Evolutionary conservation across 2,113 vertebrate species (phyloP).

Genomic region (Vulpes ferrilata): DNA sequence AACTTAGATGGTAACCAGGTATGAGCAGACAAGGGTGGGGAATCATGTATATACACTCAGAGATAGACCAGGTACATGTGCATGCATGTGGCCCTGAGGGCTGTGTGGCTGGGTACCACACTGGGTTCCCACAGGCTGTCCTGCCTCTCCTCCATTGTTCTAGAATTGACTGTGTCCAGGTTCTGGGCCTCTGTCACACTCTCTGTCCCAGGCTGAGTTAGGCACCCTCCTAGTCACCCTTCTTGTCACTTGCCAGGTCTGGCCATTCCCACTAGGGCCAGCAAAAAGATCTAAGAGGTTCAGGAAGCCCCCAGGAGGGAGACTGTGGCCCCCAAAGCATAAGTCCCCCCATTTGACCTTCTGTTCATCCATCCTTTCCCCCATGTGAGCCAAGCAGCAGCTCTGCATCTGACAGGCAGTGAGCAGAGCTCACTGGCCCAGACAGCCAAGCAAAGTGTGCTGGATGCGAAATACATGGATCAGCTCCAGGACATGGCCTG

Average conservation of each 20-base stretch:
- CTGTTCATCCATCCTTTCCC: neutral
- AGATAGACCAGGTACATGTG: neutral
- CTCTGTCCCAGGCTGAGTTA: neutral
- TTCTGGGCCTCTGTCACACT: neutral
- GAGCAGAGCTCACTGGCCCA: neutral
- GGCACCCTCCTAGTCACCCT: neutral
- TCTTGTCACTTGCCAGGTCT: neutral
- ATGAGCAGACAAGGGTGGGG: neutral
- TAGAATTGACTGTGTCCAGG: neutral
- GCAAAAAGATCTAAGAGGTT: too few species aligned
- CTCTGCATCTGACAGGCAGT: neutral
- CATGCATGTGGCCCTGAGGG: neutral
- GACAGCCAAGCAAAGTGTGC: neutral
- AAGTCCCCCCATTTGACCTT: neutral
- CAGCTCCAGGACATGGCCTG: neutral
- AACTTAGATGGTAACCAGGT: neutral
- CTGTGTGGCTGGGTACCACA: neutral
- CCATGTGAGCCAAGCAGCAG: neutral
- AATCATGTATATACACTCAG: neutral
- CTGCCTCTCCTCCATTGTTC: neutral
- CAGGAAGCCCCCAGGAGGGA: neutral
- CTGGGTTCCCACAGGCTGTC: neutral
- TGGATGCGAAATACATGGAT: neutral
- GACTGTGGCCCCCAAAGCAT: neutral
- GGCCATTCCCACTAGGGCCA: too few species aligned